phyloP scores from a whole-genome alignment of 1,140 invertebrate species.

The Macrotrachela quadricornifera region DNA sequence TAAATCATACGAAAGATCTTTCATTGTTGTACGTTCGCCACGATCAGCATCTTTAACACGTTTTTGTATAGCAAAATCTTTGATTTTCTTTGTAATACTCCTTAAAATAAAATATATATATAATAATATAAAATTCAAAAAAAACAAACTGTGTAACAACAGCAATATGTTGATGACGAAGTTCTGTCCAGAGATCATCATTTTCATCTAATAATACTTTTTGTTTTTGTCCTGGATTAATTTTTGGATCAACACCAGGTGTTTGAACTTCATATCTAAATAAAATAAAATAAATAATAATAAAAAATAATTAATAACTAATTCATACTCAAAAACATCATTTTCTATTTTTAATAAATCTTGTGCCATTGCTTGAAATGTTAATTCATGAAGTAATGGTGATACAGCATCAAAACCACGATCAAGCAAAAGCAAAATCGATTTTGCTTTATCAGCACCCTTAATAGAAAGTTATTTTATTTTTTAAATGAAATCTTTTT shows the following conservation, averaged over 20 bases:
- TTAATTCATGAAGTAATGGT: constrained; percentile 86
- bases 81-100: constrained; percentile 48
- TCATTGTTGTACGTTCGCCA: constrained; percentile 71
- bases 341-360: constrained; percentile 93
- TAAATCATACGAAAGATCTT: constrained; percentile 43
- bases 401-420: constrained; percentile 94
- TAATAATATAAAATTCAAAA: not conserved
- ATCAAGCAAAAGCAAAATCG: constrained; percentile 84
- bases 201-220: constrained; percentile 96
- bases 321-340: constrained; percentile 76
- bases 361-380: constrained; percentile 97
- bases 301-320: not conserved
- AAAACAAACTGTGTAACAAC: constrained; percentile 65
- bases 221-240: constrained; percentile 41
- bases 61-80: constrained; percentile 45
- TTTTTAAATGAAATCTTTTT: not conserved
- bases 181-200: constrained; percentile 91
- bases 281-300: too few relatives aligned
- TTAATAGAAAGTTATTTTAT: constrained; percentile 11
- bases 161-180: constrained; percentile 96
- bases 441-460: constrained; percentile 58
- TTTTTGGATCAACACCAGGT: constrained; percentile 14
- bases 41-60: constrained; percentile 18
- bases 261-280: constrained; percentile 39
- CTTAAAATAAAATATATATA: constrained; percentile 15